Base-by-base conservation (phyloP, 2,797 vertebrate species). In the Bradypodion ventrale region DNA sequence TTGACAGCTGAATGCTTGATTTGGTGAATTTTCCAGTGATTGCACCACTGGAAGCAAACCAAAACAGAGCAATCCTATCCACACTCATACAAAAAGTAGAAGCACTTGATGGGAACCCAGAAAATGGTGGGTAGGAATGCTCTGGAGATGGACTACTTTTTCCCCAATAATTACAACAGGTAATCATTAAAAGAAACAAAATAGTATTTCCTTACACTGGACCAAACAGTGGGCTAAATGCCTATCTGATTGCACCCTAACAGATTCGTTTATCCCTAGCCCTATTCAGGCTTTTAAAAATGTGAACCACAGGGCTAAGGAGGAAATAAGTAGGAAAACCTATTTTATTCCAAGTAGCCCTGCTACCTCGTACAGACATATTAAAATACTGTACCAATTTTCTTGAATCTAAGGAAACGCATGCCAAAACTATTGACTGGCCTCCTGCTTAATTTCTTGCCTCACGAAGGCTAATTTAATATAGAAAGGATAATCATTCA, bases 401-500 rank as follows among this genome's bases (percentile, higher is more conserved):
- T 49, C 72, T 29, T 85, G 21, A 35, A 49, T 56, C 72, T 66
- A 85, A 66, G 10, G 56, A 84, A n/a, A 29, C 32, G 65, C 35
- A 25, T 49, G 63, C 21, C 29, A 80, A 68, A n/a, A 68, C 60
- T 23, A 69, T 70, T 62, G 35, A 4, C 23, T 68, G 16, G 63
- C 40, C 25, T 37, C 19, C 9, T 49, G 15, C 60, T 75, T 79
- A 4, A 27, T 75, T 27, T 46, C 46, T 35, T 62, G 69, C 16
- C 62, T 42, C 21, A 66, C 37, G 56, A 44, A 80, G 29, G 3
- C 60, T 63, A 52, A 79, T 65, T 84, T 72, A 27, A 35, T 68
- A 0, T 16, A 62, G 21, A 42, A 79, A 79, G 52, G 35, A 1
- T 82, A 87, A 75, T 89, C 90, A 87, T 81, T 32, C 40, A 27